Evolutionary conservation across 2,797 vertebrate species (phyloP), one percentile per base, ranked within the genome.

Genomic region (Pseudomugil gertrudae): DNA sequence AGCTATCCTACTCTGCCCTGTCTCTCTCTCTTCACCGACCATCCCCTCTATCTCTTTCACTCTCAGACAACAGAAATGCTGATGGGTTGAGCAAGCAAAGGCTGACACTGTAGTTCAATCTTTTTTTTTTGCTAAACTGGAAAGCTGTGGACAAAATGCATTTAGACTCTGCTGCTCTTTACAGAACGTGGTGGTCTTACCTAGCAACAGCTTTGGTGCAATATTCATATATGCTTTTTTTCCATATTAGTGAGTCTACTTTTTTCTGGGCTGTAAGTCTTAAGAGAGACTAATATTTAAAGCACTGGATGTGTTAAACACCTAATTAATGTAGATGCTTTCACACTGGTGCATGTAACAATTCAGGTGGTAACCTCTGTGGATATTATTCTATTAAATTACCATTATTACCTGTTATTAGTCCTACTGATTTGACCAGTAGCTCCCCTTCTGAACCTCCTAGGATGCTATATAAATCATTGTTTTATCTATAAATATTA

Each of bases 41-140:
- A 56, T 32, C 59, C 45, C 27, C 29, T 61, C 65, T 35, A 57
- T 56, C 40, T 59, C 33, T 76, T 66, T 57, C 57, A 71, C 56
- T 62, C 57, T 53, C 72, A 73, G 77, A 85, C 84, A 89, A 80
- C 76, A 89, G 82, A 87, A 84, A 80, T 35, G 60, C 83, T 88
- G 86, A 90, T 89, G 76, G 81, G 83, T 81, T 78, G 83, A 85
- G 78, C 72, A 59, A 74, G 76, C 74, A 24, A 11, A 69, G 70
- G 73, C 79, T 88, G 69, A 89, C 82, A 82, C 78, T 61, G 63
- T 65, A 77, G 76, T 81, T 83, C 75, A 84, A 55, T 74, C 72
- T 80, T 78, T 70, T 71, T 55, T 70, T 71, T 55, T 75, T 48
- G 54, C 72, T 65, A 74, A 86, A 84, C 72, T 81, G 66, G 63